phyloP scores from a whole-genome alignment of 2,888 invertebrate genomes.

The Drosophila mettleri region DNA sequence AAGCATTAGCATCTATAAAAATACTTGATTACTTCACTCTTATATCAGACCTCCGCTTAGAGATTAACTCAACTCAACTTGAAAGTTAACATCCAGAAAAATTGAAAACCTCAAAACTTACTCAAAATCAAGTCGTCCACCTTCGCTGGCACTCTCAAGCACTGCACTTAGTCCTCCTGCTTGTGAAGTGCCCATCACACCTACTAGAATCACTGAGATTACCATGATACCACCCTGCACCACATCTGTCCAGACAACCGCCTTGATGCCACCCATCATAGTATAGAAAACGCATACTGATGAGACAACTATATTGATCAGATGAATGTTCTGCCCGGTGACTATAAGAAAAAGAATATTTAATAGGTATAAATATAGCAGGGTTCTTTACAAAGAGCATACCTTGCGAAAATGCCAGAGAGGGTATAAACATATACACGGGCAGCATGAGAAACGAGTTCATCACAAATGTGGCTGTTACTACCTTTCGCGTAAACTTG shows the following conservation, averaged over 20 bases:
- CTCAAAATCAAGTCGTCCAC: conserved; percentile 84
- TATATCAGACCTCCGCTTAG: too few relatives aligned
- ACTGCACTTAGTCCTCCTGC: conserved; percentile 84
- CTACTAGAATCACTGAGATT: conserved; percentile 83
- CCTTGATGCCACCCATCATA: conserved; percentile 86
- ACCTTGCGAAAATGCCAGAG: conserved; percentile 84
- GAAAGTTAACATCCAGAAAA: not conserved
- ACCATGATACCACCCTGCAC: conserved; percentile 85
- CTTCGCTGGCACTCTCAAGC: conserved; percentile 79
- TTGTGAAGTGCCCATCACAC: conserved; percentile 83
- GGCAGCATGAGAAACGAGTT: conserved; percentile 80
- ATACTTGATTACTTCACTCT: too few relatives aligned
- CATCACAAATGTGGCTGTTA: conserved; percentile 79
- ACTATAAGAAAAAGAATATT: conserved; percentile 82
- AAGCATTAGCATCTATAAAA: too few relatives aligned
- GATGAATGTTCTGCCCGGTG: conserved; percentile 86
- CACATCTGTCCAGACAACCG: conserved; percentile 86
- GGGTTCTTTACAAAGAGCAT: not conserved
- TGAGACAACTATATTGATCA: conserved; percentile 86
- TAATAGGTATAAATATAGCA: not conserved
- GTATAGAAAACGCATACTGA: conserved; percentile 87
- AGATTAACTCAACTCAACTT: too few relatives aligned
- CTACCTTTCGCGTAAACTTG: conserved; percentile 76
- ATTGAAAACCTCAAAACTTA: conserved; percentile 53
- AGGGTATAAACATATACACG: conserved; percentile 82